Evolutionary conservation across 1,140 invertebrate species (phyloP).

Genomic region (Chironomus tepperi): DNA sequence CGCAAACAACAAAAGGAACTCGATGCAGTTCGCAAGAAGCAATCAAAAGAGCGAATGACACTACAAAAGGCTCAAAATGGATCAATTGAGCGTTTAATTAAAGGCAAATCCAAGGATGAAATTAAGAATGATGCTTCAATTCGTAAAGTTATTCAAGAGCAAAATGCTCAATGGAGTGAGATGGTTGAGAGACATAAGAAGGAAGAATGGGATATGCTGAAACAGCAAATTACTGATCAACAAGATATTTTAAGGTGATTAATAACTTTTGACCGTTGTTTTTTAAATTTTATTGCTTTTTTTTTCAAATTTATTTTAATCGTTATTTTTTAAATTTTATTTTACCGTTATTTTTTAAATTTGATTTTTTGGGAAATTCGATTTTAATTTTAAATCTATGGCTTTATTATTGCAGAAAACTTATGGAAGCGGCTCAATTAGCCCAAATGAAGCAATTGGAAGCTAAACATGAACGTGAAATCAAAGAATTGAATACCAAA

Average conservation of each 20-base stretch:
- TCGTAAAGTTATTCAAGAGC: conserved; percentile 73
- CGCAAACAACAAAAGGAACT: conserved; percentile 95
- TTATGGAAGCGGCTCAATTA: conserved; percentile 77
- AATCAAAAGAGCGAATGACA: conserved; percentile 83
- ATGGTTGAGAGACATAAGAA: conserved; percentile 80
- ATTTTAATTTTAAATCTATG: too few species aligned
- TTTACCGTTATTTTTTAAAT: not conserved
- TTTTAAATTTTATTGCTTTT: not conserved
- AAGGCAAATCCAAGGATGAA: conserved; percentile 81
- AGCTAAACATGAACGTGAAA: conserved; percentile 82
- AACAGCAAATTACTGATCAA: conserved; percentile 75
- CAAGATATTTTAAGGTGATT: conserved; percentile 61
- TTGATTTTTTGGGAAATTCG: too few species aligned
- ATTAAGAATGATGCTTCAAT: conserved; percentile 68
- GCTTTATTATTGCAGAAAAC: conserved; percentile 46
- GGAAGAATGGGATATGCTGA: conserved; percentile 82
- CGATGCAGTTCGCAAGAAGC: conserved; percentile 83
- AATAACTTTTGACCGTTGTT: not conserved
- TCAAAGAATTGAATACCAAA: conserved; percentile 90
- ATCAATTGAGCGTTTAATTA: conserved; percentile 91
- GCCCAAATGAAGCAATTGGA: conserved; percentile 86
- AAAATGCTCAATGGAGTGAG: conserved; percentile 90
- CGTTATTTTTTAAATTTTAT: not conserved
- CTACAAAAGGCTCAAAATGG: conserved; percentile 92
- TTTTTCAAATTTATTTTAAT: not conserved